phyloP scores from a whole-genome alignment of 2,797 vertebrate species.

The Coreius guichenoti region DNA sequence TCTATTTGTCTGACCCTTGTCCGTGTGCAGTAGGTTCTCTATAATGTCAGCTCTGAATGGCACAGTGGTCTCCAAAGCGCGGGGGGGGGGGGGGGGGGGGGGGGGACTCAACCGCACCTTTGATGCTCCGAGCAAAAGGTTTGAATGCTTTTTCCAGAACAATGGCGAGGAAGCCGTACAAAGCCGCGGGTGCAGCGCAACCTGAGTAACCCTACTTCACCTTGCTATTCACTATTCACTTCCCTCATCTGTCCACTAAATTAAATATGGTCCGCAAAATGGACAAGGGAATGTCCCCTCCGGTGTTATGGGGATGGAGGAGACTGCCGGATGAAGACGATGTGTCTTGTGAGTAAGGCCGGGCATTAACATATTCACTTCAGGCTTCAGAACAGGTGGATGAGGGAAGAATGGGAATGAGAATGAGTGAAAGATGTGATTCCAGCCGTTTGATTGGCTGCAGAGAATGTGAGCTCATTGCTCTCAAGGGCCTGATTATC shows the following conservation, averaged over 20 bases:
- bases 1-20: conserved; percentile 70
- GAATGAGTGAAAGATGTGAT: conserved; percentile 30
- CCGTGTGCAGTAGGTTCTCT: conserved; percentile 60
- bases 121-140: conserved; percentile 65
- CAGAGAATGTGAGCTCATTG: conserved; percentile 42
- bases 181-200: conserved; percentile 64
- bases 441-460: conserved; percentile 45
- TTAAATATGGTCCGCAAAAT: conserved; percentile 62
- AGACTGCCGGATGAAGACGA: conserved; percentile 28
- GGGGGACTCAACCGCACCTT: conserved; percentile 60
- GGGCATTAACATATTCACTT: conserved; percentile 49
- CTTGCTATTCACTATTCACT: conserved; percentile 52
- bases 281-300: conserved; percentile 61
- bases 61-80: conserved; percentile 56
- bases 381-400: conserved; percentile 59
- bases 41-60: conserved; percentile 66
- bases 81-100: neutral
- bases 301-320: conserved; percentile 18
- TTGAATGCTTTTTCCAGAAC: conserved; percentile 65
- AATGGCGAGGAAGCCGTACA: conserved; percentile 65
- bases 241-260: conserved; percentile 60
- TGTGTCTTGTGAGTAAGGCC: conserved; percentile 35
- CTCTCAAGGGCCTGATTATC: conserved; percentile 59
- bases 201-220: conserved; percentile 56
- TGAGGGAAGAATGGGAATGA: conserved; percentile 38